A percentile compares a stretch with the other conserved stretches of the same genome.
Evolutionary conservation across 1,140 invertebrate species (phyloP).

Genomic region (Plectus sambesii): DNA sequence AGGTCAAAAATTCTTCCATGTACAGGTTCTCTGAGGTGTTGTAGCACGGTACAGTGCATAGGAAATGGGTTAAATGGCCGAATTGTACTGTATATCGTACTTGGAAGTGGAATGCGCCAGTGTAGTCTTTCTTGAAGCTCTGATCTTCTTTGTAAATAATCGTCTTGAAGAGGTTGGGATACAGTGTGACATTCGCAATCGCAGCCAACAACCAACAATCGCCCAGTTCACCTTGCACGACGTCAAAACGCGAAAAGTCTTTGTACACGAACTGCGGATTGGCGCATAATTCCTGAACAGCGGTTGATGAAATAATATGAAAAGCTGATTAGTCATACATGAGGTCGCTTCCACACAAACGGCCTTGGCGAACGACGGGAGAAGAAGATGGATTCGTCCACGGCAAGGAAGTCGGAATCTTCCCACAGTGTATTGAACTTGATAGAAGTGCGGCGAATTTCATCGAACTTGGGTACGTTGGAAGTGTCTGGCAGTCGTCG

Average conservation of each 20-base stretch:
- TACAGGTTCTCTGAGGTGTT: no score
- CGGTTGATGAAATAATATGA: constrained; percentile 4
- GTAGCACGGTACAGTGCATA: no score
- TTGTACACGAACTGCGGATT: constrained; percentile 82
- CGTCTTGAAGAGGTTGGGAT: constrained; percentile 74
- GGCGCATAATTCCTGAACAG: constrained; percentile 67
- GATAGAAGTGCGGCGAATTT: no score
- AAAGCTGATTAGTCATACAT: constrained; percentile 21
- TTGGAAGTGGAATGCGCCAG: constrained; percentile 48
- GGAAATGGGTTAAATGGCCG: no score
- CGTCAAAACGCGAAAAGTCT: constrained; percentile 87
- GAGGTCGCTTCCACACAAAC: constrained; percentile 50
- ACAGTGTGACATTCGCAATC: constrained; percentile 79
- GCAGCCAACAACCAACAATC: constrained; percentile 96
- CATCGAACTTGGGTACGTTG: no score
- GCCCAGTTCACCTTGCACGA: constrained; percentile 89
- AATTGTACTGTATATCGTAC: no score
- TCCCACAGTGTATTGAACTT: constrained; percentile 51
- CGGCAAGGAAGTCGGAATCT: constrained; percentile 52
- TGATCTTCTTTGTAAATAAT: constrained; percentile 85
- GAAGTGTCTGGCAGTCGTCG: no score
- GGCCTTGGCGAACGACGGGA: constrained; percentile 48
- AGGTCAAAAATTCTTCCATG: no score
- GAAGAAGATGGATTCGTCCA: constrained; percentile 50
- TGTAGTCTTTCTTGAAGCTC: constrained; percentile 77